Base-by-base conservation (phyloP, 2,113 vertebrate species). In the Corydoras sp. region DNA sequence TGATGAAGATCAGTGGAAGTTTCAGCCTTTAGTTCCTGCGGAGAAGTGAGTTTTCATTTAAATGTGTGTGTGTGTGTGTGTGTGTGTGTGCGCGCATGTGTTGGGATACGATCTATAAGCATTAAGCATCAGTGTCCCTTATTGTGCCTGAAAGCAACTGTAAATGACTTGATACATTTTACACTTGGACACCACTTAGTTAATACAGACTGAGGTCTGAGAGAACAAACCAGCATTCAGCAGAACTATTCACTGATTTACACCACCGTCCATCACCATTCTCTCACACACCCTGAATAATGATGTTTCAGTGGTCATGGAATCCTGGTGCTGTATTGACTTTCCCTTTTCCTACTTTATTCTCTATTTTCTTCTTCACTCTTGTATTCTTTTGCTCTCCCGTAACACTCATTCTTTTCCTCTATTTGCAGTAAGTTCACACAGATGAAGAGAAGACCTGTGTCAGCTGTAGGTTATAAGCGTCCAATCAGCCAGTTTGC, bases 1-100 rank as follows among this genome's bases (percentile, higher is more conserved):
- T 0, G 96, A 98, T 10, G 97, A 98, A 82, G 97, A 98, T 35
- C 95, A 99, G 83, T 99, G 97, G 97, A 97, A 93, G 72, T 96
- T 95, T 79, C 95, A 96, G 88, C 92, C 95, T 0, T 88, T 98
- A 0, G 93, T 97, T 70, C 91, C 92, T 1, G 86, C 92, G 0
- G 91, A 94, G 75, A 91, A 91, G 95, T 94, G 77, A 81, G 92
- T 82, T 61, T 74, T 5, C 55, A 15, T 15, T 30, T n/a, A 18
- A 4, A 13, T 30, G 18, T 55, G 24, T 29, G 65, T 68, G 13
- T 56, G 51, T 50, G 65, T 68, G 13, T 56, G 51, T 50, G 31
- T 62, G 13, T 56, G 54, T 56, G 54, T 56, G 54, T 56, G 54
- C n/a, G 4, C n/a, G 54, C n/a, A n/a, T 54, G 65, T 30, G 10